Evolutionary conservation across 2,888 invertebrate species (phyloP).

Genomic region (Pseudococcus viburni): DNA sequence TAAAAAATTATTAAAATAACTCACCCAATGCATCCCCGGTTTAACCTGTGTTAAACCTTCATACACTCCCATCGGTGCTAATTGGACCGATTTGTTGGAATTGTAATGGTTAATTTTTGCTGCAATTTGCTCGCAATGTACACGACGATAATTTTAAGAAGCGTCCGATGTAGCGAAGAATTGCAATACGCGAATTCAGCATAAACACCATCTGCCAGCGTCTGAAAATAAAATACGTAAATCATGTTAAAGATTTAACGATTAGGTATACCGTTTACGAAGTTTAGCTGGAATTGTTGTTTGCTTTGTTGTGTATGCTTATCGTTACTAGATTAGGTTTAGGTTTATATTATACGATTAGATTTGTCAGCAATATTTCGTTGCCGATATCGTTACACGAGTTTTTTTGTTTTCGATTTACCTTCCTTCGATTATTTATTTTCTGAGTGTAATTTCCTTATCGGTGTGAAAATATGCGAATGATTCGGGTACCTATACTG

Average conservation of each 20-base stretch:
- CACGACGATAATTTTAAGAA: neutral
- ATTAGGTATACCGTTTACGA: no score
- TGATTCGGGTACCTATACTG: no score
- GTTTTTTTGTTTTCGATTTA: neutral
- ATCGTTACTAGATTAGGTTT: conserved; percentile 8
- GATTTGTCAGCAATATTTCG: conserved; percentile 17
- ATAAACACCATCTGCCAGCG: conserved; percentile 3
- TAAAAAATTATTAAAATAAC: conserved; percentile 58
- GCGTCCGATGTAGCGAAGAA: neutral
- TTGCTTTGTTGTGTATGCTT: neutral
- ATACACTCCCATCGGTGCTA: conserved; percentile 70
- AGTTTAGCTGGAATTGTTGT: neutral
- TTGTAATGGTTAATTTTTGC: conserved; percentile 63
- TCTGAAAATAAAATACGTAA: neutral
- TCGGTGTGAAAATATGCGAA: no score
- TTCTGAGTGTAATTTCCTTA: no score
- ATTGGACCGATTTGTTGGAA: conserved; percentile 64
- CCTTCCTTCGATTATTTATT: neutral
- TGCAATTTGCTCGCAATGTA: neutral
- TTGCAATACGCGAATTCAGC: conserved; percentile 2
- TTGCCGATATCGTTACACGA: neutral
- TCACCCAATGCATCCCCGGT: conserved; percentile 70
- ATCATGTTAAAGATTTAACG: neutral
- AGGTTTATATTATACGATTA: neutral
- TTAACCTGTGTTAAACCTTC: conserved; percentile 69